Conservation (phyloP, 2,113 vertebrate genomes). For the Ceyx cyanopectus region DNA sequence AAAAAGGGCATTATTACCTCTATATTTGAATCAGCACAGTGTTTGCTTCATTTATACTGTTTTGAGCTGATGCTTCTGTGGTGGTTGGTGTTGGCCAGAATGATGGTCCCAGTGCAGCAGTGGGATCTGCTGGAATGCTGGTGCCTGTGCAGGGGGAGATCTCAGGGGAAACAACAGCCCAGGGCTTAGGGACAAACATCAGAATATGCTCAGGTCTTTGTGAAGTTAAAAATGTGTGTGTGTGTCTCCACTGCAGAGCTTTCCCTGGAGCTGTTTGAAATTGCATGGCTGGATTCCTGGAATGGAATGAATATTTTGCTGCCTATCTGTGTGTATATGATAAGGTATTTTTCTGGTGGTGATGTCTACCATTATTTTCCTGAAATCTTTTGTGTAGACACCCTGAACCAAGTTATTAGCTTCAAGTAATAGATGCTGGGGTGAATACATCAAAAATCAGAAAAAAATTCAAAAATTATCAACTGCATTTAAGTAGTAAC, state of each 20-base stretch:
- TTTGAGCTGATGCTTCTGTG: neutral
- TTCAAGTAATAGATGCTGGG: neutral
- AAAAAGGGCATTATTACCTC: neutral
- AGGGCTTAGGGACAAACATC: neutral
- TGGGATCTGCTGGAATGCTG: neutral
- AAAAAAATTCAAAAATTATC: neutral
- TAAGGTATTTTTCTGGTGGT: neutral
- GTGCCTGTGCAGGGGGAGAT: neutral
- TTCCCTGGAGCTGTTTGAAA: neutral
- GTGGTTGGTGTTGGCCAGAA: neutral
- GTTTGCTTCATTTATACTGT: neutral
- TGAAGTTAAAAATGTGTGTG: neutral
- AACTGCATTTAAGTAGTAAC: neutral
- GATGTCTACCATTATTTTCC: neutral
- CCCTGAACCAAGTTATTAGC: neutral
- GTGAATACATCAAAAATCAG: neutral
- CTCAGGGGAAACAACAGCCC: accelerated
- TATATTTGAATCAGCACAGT: accelerated
- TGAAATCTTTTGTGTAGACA: neutral
- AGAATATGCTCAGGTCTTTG: no score
- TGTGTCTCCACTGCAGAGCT: neutral
- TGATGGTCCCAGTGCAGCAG: neutral
- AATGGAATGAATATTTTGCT: neutral
- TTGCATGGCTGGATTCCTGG: neutral
- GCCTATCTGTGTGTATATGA: neutral